Base-by-base conservation (phyloP, 2,888 invertebrate species). In the Plagiodera versicolora region DNA sequence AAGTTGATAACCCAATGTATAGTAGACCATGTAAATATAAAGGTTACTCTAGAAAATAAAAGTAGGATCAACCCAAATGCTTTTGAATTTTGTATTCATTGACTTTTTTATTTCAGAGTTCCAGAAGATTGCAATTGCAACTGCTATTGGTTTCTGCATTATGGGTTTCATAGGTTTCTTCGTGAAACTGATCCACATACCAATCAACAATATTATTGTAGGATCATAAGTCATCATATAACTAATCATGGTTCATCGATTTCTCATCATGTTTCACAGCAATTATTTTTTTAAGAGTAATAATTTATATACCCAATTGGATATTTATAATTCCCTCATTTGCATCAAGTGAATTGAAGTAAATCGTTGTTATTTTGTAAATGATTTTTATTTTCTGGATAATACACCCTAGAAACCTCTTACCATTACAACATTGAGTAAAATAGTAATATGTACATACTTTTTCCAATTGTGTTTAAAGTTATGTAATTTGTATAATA, bases 161-260 rank as follows among this genome's bases (percentile, higher is more conserved):
- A 99, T 99, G 99, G 99, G 99, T 59, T 99, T 99, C 84, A 99
- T 99, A 79, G 99, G 99, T 74, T 99, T 99, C 86, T 99, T 99
- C 75, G 99, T 99, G 35, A 99, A 99, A 83, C 86, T 99, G 72
- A 99, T 99, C 82, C 99, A 99, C 82, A 99, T 99, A 81, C 99
- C 99, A 69, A 99, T 99, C 83, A 95, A 95, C 83, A 94, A 94
- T 81, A 94, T 95, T 79, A 94, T 94, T 81, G 94, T 95, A 78
- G 93, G 91, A 80, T 93, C 92, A 79, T 86, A 86, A 81, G 61
- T 64, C 35, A 56, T 59, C 60, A 67, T 62, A 70, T 62, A 49
- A 45, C 24, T 56, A 8, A 44, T 35, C 39, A 58, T 44, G 24
- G 14, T 57, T 57, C 63, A 62, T 67, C 60, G 66, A 61, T 60